Evolutionary conservation across 2,113 vertebrate genomes (phyloP).

Genomic region (Serilophus lunatus): DNA sequence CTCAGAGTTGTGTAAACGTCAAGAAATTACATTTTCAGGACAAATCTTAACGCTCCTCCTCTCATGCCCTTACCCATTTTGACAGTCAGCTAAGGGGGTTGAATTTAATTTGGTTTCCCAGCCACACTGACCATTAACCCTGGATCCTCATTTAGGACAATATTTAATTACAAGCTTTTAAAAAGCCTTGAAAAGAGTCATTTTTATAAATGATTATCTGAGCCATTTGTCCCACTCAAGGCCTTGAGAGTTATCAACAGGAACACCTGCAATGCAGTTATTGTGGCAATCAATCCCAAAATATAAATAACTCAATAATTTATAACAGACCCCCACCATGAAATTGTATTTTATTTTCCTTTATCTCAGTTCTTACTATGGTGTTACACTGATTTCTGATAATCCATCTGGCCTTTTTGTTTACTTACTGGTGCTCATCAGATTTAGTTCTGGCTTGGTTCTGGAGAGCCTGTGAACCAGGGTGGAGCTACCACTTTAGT

Average conservation of each 20-base stretch:
- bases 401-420: neutral
- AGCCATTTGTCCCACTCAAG: slow-evolving; percentile 9
- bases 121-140: neutral
- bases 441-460: neutral
- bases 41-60: neutral
- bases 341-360: slow-evolving; percentile 22
- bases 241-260: slow-evolving; percentile 7
- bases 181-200: slow-evolving; percentile 1
- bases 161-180: slow-evolving; percentile 30
- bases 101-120: neutral
- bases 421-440: neutral
- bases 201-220: neutral
- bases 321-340: neutral
- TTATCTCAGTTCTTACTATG: neutral
- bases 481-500: neutral
- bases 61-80: neutral
- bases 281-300: neutral
- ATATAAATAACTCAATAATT: slow-evolving; percentile 11
- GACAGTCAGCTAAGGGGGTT: neutral
- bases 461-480: neutral
- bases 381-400: neutral
- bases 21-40: neutral
- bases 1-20: neutral
- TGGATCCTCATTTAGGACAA: slow-evolving; percentile 6
- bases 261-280: neutral